Conservation (phyloP, 2,113 vertebrate species). For the Gnathonemus longibarbis region DNA sequence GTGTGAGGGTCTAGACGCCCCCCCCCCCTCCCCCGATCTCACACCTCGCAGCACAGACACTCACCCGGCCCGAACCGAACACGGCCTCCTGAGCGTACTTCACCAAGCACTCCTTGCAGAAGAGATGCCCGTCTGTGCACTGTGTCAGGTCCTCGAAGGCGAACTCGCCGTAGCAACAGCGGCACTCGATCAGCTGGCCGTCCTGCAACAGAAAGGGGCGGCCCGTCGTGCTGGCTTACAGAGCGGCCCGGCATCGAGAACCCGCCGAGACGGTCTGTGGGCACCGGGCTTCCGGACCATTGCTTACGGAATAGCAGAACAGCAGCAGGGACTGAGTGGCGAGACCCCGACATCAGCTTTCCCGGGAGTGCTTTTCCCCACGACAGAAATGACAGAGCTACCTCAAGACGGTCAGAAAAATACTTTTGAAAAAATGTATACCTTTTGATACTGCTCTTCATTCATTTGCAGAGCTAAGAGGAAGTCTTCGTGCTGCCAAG, state of each 20-base stretch:
- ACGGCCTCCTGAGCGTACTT: conserved; percentile 95
- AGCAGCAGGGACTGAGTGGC: neutral
- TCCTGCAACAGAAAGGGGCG: conserved; percentile 58
- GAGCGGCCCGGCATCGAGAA: neutral
- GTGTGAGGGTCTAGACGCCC: neutral
- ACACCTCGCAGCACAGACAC: neutral
- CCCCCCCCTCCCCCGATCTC: neutral
- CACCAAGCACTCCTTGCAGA: conserved; percentile 96
- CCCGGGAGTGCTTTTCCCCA: too few relatives aligned
- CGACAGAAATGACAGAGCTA: neutral
- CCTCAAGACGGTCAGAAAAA: neutral
- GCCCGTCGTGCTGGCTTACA: neutral
- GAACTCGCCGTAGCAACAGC: conserved; percentile 91
- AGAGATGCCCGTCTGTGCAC: conserved; percentile 90
- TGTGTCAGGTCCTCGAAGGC: conserved; percentile 94
- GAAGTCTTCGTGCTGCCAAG: conserved; percentile 85
- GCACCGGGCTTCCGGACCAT: neutral
- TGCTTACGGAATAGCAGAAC: neutral
- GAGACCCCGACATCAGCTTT: neutral
- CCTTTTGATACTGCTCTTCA: conserved; percentile 95
- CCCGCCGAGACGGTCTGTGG: neutral
- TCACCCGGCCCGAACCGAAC: conserved; percentile 88
- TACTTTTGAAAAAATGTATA: conserved; percentile 33
- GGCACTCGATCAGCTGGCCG: conserved; percentile 92
- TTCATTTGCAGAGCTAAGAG: conserved; percentile 92